Conservation (phyloP, 2,797 vertebrate genomes). For the Anas bernieri region DNA sequence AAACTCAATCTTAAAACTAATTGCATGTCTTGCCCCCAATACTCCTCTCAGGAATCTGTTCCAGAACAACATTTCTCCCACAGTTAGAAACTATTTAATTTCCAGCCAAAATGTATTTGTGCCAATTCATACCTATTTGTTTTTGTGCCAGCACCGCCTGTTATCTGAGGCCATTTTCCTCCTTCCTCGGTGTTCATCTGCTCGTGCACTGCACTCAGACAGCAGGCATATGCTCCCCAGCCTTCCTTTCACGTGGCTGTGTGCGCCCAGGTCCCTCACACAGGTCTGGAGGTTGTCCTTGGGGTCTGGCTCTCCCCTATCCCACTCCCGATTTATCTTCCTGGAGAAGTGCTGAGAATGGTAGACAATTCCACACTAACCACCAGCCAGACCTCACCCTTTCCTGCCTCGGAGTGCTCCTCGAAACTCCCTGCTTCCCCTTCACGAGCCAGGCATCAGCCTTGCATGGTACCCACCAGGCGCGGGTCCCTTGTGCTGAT, state of each 20-base stretch:
- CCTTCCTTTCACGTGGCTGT: neutral
- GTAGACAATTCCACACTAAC: rapidly evolving
- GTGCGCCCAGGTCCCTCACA: neutral
- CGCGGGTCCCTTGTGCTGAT: neutral
- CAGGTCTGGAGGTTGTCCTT: neutral
- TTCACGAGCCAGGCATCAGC: rapidly evolving
- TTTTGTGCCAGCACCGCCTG: constrained; percentile 29
- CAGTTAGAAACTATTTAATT: constrained; percentile 42
- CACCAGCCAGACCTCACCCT: neutral
- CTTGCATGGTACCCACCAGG: neutral
- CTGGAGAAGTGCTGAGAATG: neutral
- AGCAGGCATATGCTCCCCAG: neutral
- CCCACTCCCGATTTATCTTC: neutral
- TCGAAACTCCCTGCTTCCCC: neutral
- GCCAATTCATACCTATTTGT: constrained; percentile 42
- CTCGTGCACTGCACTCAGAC: rapidly evolving
- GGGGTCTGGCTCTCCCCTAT: neutral
- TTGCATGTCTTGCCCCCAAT: constrained; percentile 31
- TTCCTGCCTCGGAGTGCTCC: neutral
- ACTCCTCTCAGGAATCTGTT: constrained; percentile 44
- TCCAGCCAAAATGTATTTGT: constrained; percentile 41
- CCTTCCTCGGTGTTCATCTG: neutral
- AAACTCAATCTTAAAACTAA: constrained; percentile 59
- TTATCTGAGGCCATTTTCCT: constrained; percentile 12
- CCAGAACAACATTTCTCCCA: constrained; percentile 54